Evolutionary conservation across 1,140 invertebrate genomes (phyloP).

Genomic region (Drosophila ercepeae): DNA sequence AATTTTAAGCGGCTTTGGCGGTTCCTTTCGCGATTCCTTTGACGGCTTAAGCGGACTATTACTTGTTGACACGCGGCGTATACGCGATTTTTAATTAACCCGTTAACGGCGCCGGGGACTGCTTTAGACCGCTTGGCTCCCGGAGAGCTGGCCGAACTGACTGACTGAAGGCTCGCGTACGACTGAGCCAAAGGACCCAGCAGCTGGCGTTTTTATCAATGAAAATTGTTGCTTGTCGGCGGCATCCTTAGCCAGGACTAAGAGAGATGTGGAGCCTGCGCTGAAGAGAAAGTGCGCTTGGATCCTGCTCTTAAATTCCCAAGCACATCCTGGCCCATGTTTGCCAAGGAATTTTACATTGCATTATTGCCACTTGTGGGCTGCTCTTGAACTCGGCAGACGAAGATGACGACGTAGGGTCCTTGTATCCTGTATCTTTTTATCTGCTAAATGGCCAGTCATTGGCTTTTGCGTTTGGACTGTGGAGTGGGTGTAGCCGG

Average conservation of each 20-base stretch:
- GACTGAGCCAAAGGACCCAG: constrained; percentile 63
- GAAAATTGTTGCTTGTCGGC: constrained; percentile 71
- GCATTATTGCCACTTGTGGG: constrained; percentile 27
- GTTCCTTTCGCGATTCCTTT: constrained; percentile 3
- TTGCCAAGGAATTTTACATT: constrained; percentile 35
- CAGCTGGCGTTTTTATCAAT: constrained; percentile 74
- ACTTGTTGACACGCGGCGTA: constrained; percentile 36
- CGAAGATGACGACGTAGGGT: not conserved
- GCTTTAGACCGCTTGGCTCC: not conserved
- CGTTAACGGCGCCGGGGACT: constrained; percentile 4
- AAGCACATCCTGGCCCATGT: constrained; percentile 9
- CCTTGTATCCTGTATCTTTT: not conserved
- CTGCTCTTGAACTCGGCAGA: constrained; percentile 34
- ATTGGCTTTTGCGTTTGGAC: constrained; percentile 18
- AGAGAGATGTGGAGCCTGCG: constrained; percentile 22
- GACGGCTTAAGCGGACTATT: constrained; percentile 1
- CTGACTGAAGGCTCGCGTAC: constrained; percentile 63
- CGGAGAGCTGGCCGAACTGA: constrained; percentile 11
- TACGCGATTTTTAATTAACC: constrained; percentile 46
- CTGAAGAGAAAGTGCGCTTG: constrained; percentile 10
- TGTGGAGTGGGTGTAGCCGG: too few relatives aligned
- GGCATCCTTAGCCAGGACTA: constrained; percentile 7
- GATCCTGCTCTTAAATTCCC: constrained; percentile 22
- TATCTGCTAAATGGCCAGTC: constrained; percentile 8
- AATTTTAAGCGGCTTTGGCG: constrained; percentile 6